Evolutionary conservation across 2,113 vertebrate genomes (phyloP).

Genomic region (Phylloscopus whistleri): DNA sequence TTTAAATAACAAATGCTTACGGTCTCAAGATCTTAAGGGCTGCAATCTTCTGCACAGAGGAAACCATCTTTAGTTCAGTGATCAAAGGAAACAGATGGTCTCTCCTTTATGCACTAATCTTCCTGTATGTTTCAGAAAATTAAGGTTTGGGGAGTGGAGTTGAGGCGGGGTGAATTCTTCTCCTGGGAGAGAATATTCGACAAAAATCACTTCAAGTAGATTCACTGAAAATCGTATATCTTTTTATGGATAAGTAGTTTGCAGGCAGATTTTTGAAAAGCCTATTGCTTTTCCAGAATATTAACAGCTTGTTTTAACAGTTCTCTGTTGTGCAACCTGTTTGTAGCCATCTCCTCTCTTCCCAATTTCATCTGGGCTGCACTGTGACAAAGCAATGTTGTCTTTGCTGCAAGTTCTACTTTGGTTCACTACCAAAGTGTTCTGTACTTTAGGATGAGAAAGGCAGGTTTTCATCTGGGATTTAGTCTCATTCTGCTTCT

Average conservation of each 20-base stretch:
- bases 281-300: background rate
- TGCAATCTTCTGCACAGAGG: background rate
- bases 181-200: background rate
- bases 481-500: background rate
- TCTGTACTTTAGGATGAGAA: background rate
- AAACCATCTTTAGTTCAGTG: background rate
- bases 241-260: background rate
- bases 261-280: background rate
- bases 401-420: background rate
- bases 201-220: background rate
- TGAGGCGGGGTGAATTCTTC: background rate
- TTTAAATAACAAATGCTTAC: background rate
- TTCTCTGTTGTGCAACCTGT: background rate
- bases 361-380: background rate
- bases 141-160: background rate
- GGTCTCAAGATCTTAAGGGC: background rate
- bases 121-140: conserved; percentile 22
- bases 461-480: background rate
- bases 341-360: background rate
- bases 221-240: background rate
- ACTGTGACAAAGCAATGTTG: background rate
- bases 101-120: conserved; percentile 16
- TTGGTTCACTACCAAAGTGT: background rate
- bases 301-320: background rate
- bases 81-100: conserved; percentile 26